Evolutionary conservation across 2,797 vertebrate genomes (phyloP).

Genomic region (Xenopus petersii): DNA sequence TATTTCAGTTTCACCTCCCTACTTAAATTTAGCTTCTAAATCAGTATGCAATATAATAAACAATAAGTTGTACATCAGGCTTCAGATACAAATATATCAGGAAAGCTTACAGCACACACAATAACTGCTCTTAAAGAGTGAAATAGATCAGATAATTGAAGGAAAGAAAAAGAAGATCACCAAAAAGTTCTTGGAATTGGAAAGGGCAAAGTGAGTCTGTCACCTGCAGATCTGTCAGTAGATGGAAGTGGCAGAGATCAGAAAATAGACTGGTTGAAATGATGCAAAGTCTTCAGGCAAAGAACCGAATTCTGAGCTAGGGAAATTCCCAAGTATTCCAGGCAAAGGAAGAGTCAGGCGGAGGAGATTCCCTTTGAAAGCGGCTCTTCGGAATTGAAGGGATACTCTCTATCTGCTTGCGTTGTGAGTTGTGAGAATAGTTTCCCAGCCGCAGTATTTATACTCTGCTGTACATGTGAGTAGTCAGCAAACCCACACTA

Average conservation of each 20-base stretch:
- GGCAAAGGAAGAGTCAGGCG: background rate
- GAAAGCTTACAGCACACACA: too few species aligned
- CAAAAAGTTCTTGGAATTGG: slow-evolving; percentile 23
- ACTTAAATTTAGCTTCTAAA: background rate
- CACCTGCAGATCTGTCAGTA: background rate
- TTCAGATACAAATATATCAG: too few species aligned
- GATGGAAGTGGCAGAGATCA: background rate
- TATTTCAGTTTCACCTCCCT: background rate
- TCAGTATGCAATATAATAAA: background rate
- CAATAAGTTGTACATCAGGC: background rate
- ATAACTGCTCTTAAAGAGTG: too few species aligned
- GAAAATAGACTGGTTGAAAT: background rate
- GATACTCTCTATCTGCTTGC: slow-evolving; percentile 49
- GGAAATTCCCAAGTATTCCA: background rate
- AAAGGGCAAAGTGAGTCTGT: background rate
- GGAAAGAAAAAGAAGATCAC: slow-evolving; percentile 26
- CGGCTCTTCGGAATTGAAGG: slow-evolving; percentile 21
- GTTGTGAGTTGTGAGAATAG: slow-evolving; percentile 56
- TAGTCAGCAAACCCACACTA: slow-evolving; percentile 58
- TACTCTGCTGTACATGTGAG: slow-evolving; percentile 67
- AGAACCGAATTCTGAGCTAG: background rate
- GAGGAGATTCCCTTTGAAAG: background rate
- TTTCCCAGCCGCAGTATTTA: slow-evolving; percentile 65
- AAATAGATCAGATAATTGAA: background rate
- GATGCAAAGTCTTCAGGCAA: background rate